Evolutionary conservation across 2,113 vertebrate species (phyloP), one percentile per base, ranked within the genome.

Genomic region (Phaetusa simplex): DNA sequence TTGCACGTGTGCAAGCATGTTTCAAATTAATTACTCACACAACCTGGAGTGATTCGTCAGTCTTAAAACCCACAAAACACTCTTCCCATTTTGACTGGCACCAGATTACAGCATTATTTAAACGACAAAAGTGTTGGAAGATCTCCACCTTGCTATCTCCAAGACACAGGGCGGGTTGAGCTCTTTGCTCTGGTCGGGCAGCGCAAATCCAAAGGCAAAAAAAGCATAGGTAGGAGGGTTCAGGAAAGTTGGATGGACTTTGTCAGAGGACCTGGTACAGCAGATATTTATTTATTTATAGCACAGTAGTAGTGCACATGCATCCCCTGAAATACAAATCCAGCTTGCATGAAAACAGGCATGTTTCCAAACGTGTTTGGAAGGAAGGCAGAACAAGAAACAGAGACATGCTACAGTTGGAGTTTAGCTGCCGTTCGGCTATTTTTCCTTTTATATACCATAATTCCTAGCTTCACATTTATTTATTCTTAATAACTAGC

Each of bases 251-350:
- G 72, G 79, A 64, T 66, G 47, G 55, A 27, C 7, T 70, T 20
- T 80, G 29, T 15, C 56, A 58, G 34, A 3, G 12, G 61, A 55
- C 69, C 66, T 61, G 30, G n/a, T 73, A n/a, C 5, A 81, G 83
- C 80, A 95, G 27, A n/a, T 1, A 0, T 66, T 70, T 95, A 88
- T 72, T 69, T 93, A 90, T 95, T 96, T 95, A 88, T 92, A 95
- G 65, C 55, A 13, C 17, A 76, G 78, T 59, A 86, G 90, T 70
- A 86, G 84, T 4, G 4, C 82, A 80, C 58, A 91, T 56, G 61
- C 61, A 84, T 84, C 93, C 93, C 49, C 72, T 86, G 90, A 96
- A 95, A 89, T 58, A 79, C 36, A 87, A 97, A 89, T 76, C 56
- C 59, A 50, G 73, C 65, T 72, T 76, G 42, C 77, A 34, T 42